Evolutionary conservation across 2,113 vertebrate genomes (phyloP).

Genomic region (Galemys pyrenaicus): DNA sequence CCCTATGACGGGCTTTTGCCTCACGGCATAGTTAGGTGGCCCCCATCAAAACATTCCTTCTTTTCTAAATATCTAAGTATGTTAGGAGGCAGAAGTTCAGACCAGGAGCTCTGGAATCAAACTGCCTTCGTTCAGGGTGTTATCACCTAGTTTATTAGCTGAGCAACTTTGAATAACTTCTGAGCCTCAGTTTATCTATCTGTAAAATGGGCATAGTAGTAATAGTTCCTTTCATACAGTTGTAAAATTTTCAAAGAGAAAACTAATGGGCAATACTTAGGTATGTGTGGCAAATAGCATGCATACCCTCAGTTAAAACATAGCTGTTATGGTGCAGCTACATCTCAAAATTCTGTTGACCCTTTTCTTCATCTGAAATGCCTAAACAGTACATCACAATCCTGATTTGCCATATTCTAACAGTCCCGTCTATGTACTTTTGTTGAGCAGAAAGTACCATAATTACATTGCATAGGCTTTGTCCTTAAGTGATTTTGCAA

Average conservation of each 20-base stretch:
- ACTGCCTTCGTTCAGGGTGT: not conserved
- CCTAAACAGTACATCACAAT: not conserved
- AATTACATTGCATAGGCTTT: slow-evolving; percentile 18
- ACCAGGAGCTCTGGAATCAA: not conserved
- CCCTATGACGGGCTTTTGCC: too few relatives aligned
- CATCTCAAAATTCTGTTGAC: slow-evolving; percentile 6
- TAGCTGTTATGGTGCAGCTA: not conserved
- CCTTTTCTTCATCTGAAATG: not conserved
- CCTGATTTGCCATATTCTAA: not conserved
- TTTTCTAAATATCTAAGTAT: not conserved
- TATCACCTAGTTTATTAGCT: not conserved
- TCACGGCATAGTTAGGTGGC: too few relatives aligned
- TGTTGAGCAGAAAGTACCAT: not conserved
- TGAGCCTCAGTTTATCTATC: not conserved
- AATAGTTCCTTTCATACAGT: not conserved
- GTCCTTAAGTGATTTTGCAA: not conserved
- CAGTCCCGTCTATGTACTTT: not conserved
- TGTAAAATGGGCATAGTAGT: not conserved
- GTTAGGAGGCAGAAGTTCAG: not conserved
- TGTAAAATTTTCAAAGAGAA: slow-evolving; percentile 21
- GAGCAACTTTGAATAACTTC: not conserved
- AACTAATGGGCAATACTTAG: not conserved
- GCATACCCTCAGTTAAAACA: not conserved
- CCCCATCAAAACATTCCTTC: not conserved
- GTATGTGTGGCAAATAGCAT: not conserved